Evolutionary conservation across 2,888 invertebrate genomes (phyloP), one percentile per base, ranked within the genome.

Genomic region (Orthosia gothica): DNA sequence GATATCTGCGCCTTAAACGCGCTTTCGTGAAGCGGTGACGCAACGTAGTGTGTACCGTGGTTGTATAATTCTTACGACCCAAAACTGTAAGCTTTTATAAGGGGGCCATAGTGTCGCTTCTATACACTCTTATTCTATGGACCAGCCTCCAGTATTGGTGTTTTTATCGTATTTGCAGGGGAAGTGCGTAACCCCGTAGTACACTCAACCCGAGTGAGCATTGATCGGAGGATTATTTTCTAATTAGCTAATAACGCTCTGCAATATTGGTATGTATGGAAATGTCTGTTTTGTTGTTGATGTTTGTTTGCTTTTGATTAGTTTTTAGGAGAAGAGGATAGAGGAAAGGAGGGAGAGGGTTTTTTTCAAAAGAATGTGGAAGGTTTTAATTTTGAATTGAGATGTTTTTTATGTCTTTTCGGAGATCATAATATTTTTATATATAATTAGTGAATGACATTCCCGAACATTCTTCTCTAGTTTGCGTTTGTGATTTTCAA

Each of bases 181-280:
- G 62, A 57, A 66, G 74, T 72, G 26, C 73, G 57, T 62, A 70
- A 63, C 49, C 50, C 54, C 62, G n/a, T 18, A 13, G 40, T 20
- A 58, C 54, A 23, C 77, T 78, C 57, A 9, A 63, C 40, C 20
- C 32, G 23, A 59, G 55, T 20, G 55, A 61, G 58, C 57, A 79
- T 74, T 58, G 67, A 61, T 47, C 1, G 57, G 26, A 16, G 70
- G 65, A 71, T 81, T 74, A 70, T 64, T 76, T 80, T 76, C 76
- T 79, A 84, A 84, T 84, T 82, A 76, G 61, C 52, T 64, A 79
- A 79, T 71, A 67, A 75, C 66, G 47, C 64, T 65, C 55, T 67
- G 69, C 15, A 69, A 67, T 77, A 68, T 63, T 32, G n/a, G 20
- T 47, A 23, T 66, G 59, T 40, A 40, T 70, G 64, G 23, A 7